Evolutionary conservation across 2,888 invertebrate genomes (phyloP).

Genomic region (Syrista parreyssii): DNA sequence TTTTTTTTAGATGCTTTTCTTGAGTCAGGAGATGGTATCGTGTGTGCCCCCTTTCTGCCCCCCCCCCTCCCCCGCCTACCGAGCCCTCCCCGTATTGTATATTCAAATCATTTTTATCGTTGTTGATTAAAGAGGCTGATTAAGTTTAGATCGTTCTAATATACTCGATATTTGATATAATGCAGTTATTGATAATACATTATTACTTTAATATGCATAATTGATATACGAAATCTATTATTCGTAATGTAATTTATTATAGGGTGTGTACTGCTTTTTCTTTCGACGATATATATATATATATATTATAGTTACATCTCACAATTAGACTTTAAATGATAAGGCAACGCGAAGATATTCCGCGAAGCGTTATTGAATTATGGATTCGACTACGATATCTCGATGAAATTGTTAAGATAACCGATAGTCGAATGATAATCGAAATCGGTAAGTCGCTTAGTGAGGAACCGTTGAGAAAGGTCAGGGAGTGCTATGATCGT

Average conservation of each 20-base stretch:
- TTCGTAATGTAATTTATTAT: not conserved
- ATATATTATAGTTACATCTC: not conserved
- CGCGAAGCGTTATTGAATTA: not conserved
- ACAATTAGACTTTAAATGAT: not conserved
- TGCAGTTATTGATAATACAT: slow-evolving; percentile 16
- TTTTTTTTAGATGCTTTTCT: not conserved
- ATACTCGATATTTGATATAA: slow-evolving; percentile 3
- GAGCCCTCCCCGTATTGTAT: slow-evolving; percentile 13
- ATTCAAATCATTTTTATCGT: slow-evolving; percentile 46
- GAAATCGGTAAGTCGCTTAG: not conserved
- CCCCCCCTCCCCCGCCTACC: too few species aligned
- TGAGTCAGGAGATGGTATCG: not conserved
- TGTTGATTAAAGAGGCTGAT: slow-evolving; percentile 53
- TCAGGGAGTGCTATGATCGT: not conserved
- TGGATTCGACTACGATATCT: not conserved
- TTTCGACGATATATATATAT: not conserved
- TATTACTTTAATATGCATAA: slow-evolving; percentile 9
- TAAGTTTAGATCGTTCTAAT: slow-evolving; percentile 39
- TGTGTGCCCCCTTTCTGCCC: not conserved
- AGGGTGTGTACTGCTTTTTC: not conserved
- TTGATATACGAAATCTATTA: not conserved
- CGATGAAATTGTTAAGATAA: not conserved
- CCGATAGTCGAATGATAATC: not conserved
- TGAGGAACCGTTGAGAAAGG: not conserved
- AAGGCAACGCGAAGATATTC: not conserved